Conservation (phyloP, 2,888 invertebrate species). For the Diarsia brunnea region DNA sequence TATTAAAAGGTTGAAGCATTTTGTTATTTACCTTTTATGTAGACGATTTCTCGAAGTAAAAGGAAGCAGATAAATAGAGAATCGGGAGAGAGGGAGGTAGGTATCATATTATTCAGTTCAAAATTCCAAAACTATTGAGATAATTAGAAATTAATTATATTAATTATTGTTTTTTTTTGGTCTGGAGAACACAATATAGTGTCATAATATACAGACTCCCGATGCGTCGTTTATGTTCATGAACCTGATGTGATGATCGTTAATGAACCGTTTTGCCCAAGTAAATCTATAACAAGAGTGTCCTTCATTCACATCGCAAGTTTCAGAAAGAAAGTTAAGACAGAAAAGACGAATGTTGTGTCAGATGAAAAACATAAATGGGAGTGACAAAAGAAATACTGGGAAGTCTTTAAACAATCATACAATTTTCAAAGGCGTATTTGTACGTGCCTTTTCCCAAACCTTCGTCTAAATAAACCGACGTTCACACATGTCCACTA, state of each 20-base stretch:
- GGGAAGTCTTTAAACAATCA: neutral
- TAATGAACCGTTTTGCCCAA: neutral
- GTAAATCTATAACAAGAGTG: neutral
- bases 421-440: neutral
- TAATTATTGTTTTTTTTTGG: too few species aligned
- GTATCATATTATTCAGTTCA: constrained; percentile 1
- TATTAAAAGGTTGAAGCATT: constrained; percentile 1
- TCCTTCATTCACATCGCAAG: too few species aligned
- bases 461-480: constrained; percentile 54
- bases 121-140: constrained; percentile 15
- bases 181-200: neutral
- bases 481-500: constrained; percentile 55
- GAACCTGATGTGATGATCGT: too few species aligned
- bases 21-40: neutral
- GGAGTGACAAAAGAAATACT: neutral
- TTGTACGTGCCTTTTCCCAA: neutral
- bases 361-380: neutral
- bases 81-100: neutral
- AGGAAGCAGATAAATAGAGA: neutral
- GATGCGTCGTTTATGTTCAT: neutral
- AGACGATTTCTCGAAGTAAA: neutral
- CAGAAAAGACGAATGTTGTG: neutral
- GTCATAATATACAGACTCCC: neutral
- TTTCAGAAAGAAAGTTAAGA: neutral
- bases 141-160: too few species aligned